phyloP scores from a whole-genome alignment of 2,113 vertebrate genomes.

The Indicator indicator region DNA sequence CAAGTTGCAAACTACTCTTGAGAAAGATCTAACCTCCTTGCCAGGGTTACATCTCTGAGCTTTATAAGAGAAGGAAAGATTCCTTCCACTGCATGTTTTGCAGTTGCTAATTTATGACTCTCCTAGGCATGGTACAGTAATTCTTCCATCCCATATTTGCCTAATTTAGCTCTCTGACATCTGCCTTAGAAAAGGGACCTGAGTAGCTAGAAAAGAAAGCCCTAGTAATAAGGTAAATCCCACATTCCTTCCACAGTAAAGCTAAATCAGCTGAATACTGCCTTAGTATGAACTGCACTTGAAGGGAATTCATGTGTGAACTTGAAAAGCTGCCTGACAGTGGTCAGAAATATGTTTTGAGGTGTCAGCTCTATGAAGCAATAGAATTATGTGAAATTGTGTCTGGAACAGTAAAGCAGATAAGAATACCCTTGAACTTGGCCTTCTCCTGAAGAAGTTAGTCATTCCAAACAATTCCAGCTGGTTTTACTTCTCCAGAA shows the following conservation, averaged over 20 bases:
- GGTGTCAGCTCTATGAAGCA: background rate
- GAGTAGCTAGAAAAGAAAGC: background rate
- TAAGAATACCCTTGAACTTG: slow-evolving; percentile 44
- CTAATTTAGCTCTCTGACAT: slow-evolving; percentile 5
- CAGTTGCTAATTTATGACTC: background rate
- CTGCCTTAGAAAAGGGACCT: background rate
- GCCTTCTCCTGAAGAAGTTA: slow-evolving; percentile 9
- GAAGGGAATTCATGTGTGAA: slow-evolving; percentile 1
- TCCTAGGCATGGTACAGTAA: background rate
- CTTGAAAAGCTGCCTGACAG: slow-evolving; percentile 25
- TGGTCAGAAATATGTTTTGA: slow-evolving; percentile 44
- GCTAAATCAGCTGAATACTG: slow-evolving; percentile 3
- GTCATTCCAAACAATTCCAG: background rate
- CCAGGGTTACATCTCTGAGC: background rate
- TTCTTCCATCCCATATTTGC: background rate
- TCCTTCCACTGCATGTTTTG: background rate
- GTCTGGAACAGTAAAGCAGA: slow-evolving; percentile 15
- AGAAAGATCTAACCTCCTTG: background rate
- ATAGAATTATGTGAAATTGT: slow-evolving; percentile 3
- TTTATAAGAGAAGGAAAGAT: background rate
- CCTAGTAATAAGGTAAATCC: background rate
- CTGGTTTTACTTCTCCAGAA: slow-evolving; percentile 18
- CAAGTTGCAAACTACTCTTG: background rate
- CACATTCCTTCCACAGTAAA: slow-evolving; percentile 9
- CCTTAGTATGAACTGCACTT: background rate